These are phyloP conservation scores for Acanthisitta chloris DNA, from an alignment of 2,113 vertebrate genomes.

Conservation along the genomic window DNA sequence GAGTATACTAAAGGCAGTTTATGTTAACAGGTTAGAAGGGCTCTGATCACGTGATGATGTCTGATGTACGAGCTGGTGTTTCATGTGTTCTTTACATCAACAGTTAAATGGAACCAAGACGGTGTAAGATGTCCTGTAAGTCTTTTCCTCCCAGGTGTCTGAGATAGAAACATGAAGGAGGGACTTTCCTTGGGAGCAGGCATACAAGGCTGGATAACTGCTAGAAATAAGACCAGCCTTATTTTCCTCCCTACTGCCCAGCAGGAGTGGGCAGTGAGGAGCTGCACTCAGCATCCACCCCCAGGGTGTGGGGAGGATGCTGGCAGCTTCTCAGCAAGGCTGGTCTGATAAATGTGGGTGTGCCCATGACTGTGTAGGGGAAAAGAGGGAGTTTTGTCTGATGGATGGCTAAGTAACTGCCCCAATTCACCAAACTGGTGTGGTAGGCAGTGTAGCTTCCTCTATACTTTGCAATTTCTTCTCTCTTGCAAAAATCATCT, in stretches of 20 bases:
- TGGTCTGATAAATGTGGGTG: neutral
- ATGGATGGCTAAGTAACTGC: neutral
- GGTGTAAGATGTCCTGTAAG: neutral
- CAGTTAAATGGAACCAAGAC: neutral
- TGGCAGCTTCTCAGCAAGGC: neutral
- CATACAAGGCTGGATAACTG: neutral
- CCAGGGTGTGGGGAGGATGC: too few species aligned
- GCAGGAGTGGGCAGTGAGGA: neutral
- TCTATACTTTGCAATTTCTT: neutral
- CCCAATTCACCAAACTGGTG: neutral
- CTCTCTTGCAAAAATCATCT: neutral
- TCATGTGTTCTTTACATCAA: neutral
- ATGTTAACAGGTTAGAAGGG: neutral
- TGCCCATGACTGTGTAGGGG: neutral
- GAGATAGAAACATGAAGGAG: neutral
- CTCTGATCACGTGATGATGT: neutral
- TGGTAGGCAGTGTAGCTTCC: neutral
- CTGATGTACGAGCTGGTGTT: neutral
- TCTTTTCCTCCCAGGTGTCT: neutral
- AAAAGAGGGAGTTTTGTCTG: neutral
- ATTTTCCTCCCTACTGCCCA: neutral
- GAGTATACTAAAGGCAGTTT: neutral
- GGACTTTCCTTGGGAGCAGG: neutral
- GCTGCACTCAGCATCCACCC: neutral
- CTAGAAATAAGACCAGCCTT: neutral